Evolutionary conservation across 1,140 invertebrate species (phyloP).

Genomic region (Pentalonia nigronervosa): DNA sequence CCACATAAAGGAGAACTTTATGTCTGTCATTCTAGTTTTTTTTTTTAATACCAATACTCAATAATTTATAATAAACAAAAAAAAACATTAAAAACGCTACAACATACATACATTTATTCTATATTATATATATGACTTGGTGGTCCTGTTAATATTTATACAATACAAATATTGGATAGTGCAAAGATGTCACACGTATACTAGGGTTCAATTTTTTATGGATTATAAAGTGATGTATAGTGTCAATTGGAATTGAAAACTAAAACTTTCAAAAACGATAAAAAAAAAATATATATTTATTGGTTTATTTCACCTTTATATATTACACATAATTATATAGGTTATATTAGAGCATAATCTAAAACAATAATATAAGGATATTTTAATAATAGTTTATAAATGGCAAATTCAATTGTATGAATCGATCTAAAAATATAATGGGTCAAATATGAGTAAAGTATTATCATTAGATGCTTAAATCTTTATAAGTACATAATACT

Average conservation of each 20-base stretch:
- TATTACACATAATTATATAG: conserved; percentile 18
- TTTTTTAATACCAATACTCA: too few relatives aligned
- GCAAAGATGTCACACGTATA: too few relatives aligned
- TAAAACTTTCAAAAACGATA: background rate
- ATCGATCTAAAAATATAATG: background rate
- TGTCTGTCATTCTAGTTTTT: too few relatives aligned
- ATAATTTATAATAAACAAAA: too few relatives aligned
- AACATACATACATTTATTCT: too few relatives aligned
- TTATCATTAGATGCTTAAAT: background rate
- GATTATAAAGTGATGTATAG: too few relatives aligned
- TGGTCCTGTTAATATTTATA: too few relatives aligned
- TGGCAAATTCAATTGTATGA: background rate
- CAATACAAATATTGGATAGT: too few relatives aligned
- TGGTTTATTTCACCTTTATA: background rate
- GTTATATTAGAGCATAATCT: background rate
- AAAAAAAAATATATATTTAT: conserved; percentile 15
- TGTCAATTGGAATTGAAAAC: background rate
- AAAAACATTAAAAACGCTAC: too few relatives aligned
- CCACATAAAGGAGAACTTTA: too few relatives aligned
- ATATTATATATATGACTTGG: too few relatives aligned
- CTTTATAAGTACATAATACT: background rate
- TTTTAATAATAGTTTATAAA: background rate
- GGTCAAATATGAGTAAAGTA: background rate
- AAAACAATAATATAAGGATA: background rate
- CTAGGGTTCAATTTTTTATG: too few relatives aligned